Evolutionary conservation across 2,888 invertebrate genomes (phyloP), one percentile per base, ranked within the genome.

Genomic region (Muscina levida): DNA sequence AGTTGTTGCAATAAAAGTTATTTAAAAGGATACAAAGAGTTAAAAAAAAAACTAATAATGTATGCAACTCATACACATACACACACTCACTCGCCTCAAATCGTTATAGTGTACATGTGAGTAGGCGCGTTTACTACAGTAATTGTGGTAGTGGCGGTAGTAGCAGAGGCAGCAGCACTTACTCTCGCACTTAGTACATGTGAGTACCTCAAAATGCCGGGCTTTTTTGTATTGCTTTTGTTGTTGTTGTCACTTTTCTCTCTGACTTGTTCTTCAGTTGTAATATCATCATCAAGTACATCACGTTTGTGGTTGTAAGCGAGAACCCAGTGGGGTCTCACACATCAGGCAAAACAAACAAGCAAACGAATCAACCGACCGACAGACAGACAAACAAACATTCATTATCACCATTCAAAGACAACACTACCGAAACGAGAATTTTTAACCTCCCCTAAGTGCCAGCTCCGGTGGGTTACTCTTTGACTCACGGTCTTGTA

Each of bases 161-260:
- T n/a, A n/a, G n/a, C n/a, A n/a, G n/a, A n/a, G n/a, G n/a, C n/a
- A n/a, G n/a, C n/a, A n/a, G n/a, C n/a, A n/a, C n/a, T 31, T 31
- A 31, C 31, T 31, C 31, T 31, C 31, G 31, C 8, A 31, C 8
- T 31, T 8, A 31, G 8, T 5, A 8, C 8, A 6, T 15, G 11
- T 31, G 31, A 31, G 31, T 59, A 19, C 39, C 42, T 62, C 39
- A 62, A 62, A 39, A 62, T 62, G 62, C 62, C 62, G 62, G 62
- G 42, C 42, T 13, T 13, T 42, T 62, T 13, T 42, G 57, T 39
- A 17, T 51, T 62, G 22, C 17, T 11, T 17, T 31, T 37, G 17
- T 2, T 2, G 26, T n/a, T n/a, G n/a, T n/a, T n/a, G n/a, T n/a
- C n/a, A n/a, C n/a, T n/a, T n/a, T n/a, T n/a, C 11, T 57, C 4